Conservation (phyloP, 2,113 vertebrate genomes). For the Tragulus kanchil region DNA sequence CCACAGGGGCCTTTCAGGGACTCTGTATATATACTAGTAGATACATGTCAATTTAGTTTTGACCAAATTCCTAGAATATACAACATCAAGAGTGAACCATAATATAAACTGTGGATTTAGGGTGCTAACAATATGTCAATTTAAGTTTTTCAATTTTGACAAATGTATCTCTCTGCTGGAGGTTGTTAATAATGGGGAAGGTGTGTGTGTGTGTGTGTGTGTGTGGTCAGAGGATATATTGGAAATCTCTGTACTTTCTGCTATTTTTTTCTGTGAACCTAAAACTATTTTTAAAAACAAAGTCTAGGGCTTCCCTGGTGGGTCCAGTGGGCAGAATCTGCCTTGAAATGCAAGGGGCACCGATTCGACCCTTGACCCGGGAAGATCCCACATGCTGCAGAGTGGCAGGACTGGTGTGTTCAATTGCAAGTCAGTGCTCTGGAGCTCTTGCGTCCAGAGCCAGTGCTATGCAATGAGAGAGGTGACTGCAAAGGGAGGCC, state of each 20-base stretch:
- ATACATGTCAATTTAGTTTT: background rate
- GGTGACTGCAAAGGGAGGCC: too few relatives aligned
- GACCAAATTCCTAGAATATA: background rate
- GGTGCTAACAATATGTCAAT: background rate
- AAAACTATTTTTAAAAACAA: too few relatives aligned
- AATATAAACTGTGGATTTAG: background rate
- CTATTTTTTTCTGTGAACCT: too few relatives aligned
- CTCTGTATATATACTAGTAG: background rate
- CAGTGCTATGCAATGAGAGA: too few relatives aligned
- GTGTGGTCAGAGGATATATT: background rate
- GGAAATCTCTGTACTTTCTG: background rate
- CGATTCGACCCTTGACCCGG: too few relatives aligned
- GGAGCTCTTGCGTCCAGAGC: too few relatives aligned
- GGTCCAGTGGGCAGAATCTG: too few relatives aligned
- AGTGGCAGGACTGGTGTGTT: too few relatives aligned
- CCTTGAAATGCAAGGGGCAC: too few relatives aligned
- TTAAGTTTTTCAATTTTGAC: background rate
- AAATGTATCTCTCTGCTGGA: background rate
- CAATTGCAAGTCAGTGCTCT: too few relatives aligned
- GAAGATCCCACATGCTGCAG: too few relatives aligned
- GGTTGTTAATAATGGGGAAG: background rate
- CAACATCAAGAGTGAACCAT: background rate
- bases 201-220: background rate
- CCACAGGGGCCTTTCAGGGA: background rate
- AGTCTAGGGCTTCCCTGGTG: too few relatives aligned